Evolutionary conservation across 2,113 vertebrate genomes (phyloP).

Genomic region (Penelope pileata): DNA sequence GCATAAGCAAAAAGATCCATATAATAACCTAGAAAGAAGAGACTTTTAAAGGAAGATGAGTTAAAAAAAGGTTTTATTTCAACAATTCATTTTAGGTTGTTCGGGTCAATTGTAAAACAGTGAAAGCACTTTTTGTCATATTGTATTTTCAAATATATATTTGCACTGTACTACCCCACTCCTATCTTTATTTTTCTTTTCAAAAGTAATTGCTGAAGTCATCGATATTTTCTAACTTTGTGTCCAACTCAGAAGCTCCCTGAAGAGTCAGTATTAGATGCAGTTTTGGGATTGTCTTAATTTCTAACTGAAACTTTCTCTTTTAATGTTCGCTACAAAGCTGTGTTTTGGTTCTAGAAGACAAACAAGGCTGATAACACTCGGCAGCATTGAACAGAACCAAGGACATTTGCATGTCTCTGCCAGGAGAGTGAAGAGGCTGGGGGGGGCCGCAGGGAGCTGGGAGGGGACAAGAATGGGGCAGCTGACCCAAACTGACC

Average conservation of each 20-base stretch:
- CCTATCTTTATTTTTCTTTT: neutral
- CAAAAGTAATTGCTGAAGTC: neutral
- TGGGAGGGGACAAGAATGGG: too few relatives aligned
- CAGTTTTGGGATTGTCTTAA: too few relatives aligned
- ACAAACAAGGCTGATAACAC: too few relatives aligned
- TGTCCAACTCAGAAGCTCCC: neutral
- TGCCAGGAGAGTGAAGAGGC: too few relatives aligned
- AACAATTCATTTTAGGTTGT: neutral
- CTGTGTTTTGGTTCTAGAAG: too few relatives aligned
- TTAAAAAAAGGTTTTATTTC: neutral
- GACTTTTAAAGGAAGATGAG: neutral
- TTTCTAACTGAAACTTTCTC: too few relatives aligned
- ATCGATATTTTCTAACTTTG: neutral
- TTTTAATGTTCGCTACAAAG: too few relatives aligned
- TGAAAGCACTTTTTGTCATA: neutral
- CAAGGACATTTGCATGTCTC: too few relatives aligned
- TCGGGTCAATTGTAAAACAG: neutral
- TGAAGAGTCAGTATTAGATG: neutral
- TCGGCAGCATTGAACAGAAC: too few relatives aligned
- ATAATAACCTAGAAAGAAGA: neutral
- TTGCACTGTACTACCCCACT: neutral
- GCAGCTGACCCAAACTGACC: too few relatives aligned
- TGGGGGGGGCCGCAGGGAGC: too few relatives aligned
- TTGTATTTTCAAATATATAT: rapidly evolving
- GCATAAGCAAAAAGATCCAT: neutral